Conservation (phyloP, 2,888 invertebrate species). For the Dorcus parallelipipedus region DNA sequence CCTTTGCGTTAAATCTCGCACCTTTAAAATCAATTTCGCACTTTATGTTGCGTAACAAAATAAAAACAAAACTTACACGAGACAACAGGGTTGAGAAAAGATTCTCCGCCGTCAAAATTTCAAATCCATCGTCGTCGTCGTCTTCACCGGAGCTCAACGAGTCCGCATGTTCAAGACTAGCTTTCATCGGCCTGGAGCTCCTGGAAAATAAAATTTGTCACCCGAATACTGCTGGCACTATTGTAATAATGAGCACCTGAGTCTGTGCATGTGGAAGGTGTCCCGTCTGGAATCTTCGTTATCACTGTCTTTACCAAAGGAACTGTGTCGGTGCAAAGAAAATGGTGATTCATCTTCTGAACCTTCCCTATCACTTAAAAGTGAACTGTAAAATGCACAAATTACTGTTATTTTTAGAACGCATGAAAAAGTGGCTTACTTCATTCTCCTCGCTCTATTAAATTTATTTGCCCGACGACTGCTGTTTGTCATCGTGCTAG, state of each 20-base stretch:
- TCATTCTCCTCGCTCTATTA: slow-evolving; percentile 63
- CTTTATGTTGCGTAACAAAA: not conserved
- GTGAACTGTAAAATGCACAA: slow-evolving; percentile 50
- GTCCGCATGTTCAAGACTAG: slow-evolving; percentile 69
- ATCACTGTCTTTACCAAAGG: slow-evolving; percentile 58
- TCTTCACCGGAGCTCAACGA: slow-evolving; percentile 87
- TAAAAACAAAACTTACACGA: slow-evolving; percentile 56
- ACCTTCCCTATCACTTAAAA: slow-evolving; percentile 64
- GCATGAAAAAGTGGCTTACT: slow-evolving; percentile 49
- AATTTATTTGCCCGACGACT: slow-evolving; percentile 46
- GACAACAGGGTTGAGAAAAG: slow-evolving; percentile 83
- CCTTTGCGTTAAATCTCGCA: slow-evolving; percentile 78
- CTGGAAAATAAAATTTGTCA: slow-evolving; percentile 40
- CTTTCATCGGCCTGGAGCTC: slow-evolving; percentile 66
- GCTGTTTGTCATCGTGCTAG: slow-evolving; percentile 54
- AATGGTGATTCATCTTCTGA: slow-evolving; percentile 66
- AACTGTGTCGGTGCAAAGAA: slow-evolving; percentile 56
- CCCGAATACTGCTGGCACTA: slow-evolving; percentile 1
- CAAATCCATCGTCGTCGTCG: slow-evolving; percentile 87
- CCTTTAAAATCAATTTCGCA: slow-evolving; percentile 49
- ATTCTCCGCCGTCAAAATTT: slow-evolving; percentile 86
- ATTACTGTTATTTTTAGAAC: not conserved
- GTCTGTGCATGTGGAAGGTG: slow-evolving; percentile 61
- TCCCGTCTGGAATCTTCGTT: slow-evolving; percentile 53
- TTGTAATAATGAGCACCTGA: slow-evolving; percentile 52